Conservation (phyloP, 1,140 invertebrate species). For the Drosophila bocqueti region DNA sequence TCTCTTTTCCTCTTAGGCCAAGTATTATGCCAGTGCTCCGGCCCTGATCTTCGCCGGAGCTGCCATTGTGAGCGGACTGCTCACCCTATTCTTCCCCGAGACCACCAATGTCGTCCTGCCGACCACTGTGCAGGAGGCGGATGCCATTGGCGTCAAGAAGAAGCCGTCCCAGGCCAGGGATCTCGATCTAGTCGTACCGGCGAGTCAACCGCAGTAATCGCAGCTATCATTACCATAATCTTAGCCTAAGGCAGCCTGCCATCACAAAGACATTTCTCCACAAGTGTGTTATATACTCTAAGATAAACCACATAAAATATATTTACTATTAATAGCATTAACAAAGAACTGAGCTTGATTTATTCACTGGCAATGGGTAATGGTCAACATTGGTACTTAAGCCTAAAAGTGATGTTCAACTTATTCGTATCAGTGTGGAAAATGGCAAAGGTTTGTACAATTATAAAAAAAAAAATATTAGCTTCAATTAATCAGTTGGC, state of each 20-base stretch:
- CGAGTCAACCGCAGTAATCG: conserved; percentile 15
- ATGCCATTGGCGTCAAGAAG: conserved; percentile 86
- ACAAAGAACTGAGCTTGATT: conserved; percentile 21
- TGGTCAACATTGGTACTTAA: conserved; percentile 44
- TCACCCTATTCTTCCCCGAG: conserved; percentile 89
- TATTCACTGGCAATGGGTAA: conserved; percentile 22
- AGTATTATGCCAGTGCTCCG: conserved; percentile 86
- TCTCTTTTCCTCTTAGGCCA: conserved; percentile 76
- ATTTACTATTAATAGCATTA: conserved; percentile 12
- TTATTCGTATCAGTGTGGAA: not conserved
- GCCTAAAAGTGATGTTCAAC: not conserved
- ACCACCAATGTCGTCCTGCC: conserved; percentile 88
- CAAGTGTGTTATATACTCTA: conserved; percentile 37
- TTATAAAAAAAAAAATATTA: not conserved
- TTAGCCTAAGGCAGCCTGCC: conserved; percentile 39
- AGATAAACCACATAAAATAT: conserved; percentile 18
- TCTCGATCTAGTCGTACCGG: conserved; percentile 28
- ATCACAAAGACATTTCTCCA: conserved; percentile 62
- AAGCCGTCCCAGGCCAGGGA: conserved; percentile 57
- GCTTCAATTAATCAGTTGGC: conserved; percentile 9
- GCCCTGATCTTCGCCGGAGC: conserved; percentile 88
- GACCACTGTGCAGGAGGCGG: conserved; percentile 89
- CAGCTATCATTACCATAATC: conserved; percentile 10
- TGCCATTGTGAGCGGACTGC: conserved; percentile 87
- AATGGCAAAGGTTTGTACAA: conserved; percentile 2